These are phyloP conservation scores for Pollenia amentaria DNA, from an alignment of 2,888 invertebrate species.

Conservation along the genomic window DNA sequence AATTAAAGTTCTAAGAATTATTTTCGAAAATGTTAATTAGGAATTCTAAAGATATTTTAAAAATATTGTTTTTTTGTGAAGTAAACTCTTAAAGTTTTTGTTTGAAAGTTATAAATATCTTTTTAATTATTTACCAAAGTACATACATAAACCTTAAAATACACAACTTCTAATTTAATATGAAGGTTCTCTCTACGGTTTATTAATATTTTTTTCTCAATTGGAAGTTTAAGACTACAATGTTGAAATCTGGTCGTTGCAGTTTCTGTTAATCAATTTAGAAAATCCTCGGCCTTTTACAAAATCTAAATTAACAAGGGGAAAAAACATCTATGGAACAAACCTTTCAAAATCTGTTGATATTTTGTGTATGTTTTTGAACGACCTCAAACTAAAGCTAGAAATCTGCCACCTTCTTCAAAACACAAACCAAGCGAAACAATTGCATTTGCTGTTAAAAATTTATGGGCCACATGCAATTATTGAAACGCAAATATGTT, in stretches of 20 bases:
- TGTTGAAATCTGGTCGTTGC: neutral
- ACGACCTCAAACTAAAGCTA: slow-evolving; percentile 35
- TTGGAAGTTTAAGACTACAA: too few relatives aligned
- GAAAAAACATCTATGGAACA: neutral
- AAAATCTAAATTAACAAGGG: slow-evolving; percentile 16
- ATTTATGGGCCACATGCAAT: slow-evolving; percentile 67
- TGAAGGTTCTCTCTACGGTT: too few relatives aligned
- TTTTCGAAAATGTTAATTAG: too few relatives aligned
- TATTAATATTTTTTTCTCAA: too few relatives aligned
- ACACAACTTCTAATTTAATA: too few relatives aligned
- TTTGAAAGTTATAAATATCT: too few relatives aligned
- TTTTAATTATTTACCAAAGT: too few relatives aligned
- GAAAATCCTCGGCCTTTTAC: neutral
- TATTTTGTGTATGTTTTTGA: slow-evolving; percentile 32
- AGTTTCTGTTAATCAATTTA: neutral
- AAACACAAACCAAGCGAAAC: slow-evolving; percentile 50
- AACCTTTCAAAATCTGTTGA: slow-evolving; percentile 45
- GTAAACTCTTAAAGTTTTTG: too few relatives aligned
- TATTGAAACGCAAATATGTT: slow-evolving; percentile 66
- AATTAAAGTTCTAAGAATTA: too few relatives aligned
- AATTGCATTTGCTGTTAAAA: slow-evolving; percentile 67
- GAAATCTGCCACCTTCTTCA: slow-evolving; percentile 49
- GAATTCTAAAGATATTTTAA: too few relatives aligned
- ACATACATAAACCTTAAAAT: too few relatives aligned
- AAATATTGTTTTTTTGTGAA: too few relatives aligned